A percentile compares a stretch with the other conserved stretches of the same genome.
These are phyloP conservation scores for Molanna angustata DNA, from an alignment of 2,888 invertebrate genomes.

Conservation along the genomic window DNA sequence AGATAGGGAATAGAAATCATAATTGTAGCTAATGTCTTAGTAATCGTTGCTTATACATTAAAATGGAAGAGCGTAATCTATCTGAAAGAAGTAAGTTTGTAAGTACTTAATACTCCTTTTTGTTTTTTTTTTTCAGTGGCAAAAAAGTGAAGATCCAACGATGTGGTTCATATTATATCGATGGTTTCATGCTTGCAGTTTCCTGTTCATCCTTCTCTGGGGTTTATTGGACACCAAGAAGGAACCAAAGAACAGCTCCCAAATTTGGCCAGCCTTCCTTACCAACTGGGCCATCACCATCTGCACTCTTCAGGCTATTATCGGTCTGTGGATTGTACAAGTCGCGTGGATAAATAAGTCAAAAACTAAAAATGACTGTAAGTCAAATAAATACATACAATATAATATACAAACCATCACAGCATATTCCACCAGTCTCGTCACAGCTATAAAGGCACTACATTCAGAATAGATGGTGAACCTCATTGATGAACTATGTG, in stretches of 20 bases:
- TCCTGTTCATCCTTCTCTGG: constrained; percentile 48
- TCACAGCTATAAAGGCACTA: too few relatives aligned
- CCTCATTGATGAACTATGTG: too few relatives aligned
- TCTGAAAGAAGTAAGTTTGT: too few relatives aligned
- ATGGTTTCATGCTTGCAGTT: constrained; percentile 54
- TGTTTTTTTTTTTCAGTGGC: constrained; percentile 54
- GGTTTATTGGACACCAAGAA: constrained; percentile 42
- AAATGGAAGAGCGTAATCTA: too few relatives aligned
- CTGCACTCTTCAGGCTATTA: constrained; percentile 56
- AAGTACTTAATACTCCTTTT: too few relatives aligned
- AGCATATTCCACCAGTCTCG: too few relatives aligned
- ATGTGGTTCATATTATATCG: constrained; percentile 55
- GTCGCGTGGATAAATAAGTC: constrained; percentile 39
- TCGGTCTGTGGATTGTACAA: constrained; percentile 54
- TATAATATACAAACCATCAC: too few relatives aligned
- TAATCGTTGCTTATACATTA: too few relatives aligned
- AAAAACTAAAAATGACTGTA: constrained; percentile 1
- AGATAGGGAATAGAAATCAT: too few relatives aligned
- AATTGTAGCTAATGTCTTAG: too few relatives aligned
- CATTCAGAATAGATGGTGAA: too few relatives aligned
- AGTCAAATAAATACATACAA: too few relatives aligned
- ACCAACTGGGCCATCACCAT: constrained; percentile 69
- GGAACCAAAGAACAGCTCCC: constrained; percentile 36
- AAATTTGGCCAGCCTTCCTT: constrained; percentile 69
- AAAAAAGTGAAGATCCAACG: constrained; percentile 49